Base-by-base conservation (phyloP, 1,140 invertebrate species). In the Lordiphosa clarofinis region DNA sequence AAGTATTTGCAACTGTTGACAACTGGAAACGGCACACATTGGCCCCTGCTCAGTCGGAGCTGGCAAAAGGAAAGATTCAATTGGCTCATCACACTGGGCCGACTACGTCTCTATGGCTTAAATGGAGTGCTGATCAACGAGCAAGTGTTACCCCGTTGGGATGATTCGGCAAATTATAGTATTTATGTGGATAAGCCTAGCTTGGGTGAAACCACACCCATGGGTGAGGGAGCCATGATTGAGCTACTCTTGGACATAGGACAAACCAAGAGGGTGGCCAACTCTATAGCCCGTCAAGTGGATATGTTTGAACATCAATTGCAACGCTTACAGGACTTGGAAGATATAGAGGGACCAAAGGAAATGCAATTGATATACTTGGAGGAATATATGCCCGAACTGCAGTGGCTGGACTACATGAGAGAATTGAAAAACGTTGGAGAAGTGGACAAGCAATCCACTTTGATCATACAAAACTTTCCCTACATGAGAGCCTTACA, bases 231-330 rank as follows among this genome's bases (percentile, higher is more conserved):
- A 4, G 81, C 73, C 39, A 84, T 88, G 13, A 88, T 88, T 3
- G 86, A 88, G 31, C 61, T 88, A 8, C 58, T 88, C 0, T 53
- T 88, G 39, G 86, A 88, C 48, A 88, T 88, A 36, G 86, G 86
- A 0, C 81, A 88, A 48, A 88, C 86, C 4, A 88, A 88, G 43
- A 63, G 86, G 0, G 71, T 67, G 46, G 86, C 86, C 7, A 88
- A 88, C 15, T 70, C 70, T 15, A 33, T 88, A 15, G 81, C 86
- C 0, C 76, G 86, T 0, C 60, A 72, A n/a, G 73, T 88, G 13
- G 59, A 76, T 31, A 46, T 39, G 1, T 88, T 88, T 21, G 81
- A 88, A 24, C 56, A 57, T 9, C 74, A 79, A 33, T 5, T 88
- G 52, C 86, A 88, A 9, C 82, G 82, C 3, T 43, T 88, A 28